Evolutionary conservation across 2,797 vertebrate species (phyloP).

Genomic region (Cephalopachus bancanus): DNA sequence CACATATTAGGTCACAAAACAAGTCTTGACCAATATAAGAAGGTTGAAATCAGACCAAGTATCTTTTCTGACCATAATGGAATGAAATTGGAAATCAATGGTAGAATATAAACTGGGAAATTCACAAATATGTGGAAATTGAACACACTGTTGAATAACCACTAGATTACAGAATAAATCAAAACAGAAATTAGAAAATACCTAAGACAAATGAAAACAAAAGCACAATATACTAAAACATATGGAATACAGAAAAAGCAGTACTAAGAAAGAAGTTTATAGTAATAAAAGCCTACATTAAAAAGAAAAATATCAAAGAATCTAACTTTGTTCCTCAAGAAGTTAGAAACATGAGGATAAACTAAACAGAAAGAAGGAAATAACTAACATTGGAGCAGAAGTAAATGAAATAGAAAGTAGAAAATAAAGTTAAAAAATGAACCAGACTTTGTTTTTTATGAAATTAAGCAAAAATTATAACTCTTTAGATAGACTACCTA

Average conservation of each 20-base stretch:
- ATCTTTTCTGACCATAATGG: background rate
- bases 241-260: background rate
- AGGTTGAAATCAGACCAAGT: background rate
- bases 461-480: background rate
- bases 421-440: background rate
- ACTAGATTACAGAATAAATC: background rate
- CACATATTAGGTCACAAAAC: background rate
- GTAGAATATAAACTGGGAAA: background rate
- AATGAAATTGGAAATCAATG: background rate
- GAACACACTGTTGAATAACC: background rate
- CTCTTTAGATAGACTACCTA: background rate
- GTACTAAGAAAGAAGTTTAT: background rate
- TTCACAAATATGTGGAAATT: background rate
- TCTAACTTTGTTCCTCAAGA: background rate
- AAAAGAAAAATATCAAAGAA: background rate
- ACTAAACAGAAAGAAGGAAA: background rate
- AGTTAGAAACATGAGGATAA: background rate
- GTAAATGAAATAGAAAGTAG: background rate
- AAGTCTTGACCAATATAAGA: background rate
- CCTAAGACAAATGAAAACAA: background rate
- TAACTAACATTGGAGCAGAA: background rate
- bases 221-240: background rate
- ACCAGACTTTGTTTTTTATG: background rate
- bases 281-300: background rate
- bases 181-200: background rate